A percentile compares a stretch with the other conserved stretches of the same genome.
Conservation (phyloP, 1,140 invertebrate genomes). For the Cyclina sinensis region DNA sequence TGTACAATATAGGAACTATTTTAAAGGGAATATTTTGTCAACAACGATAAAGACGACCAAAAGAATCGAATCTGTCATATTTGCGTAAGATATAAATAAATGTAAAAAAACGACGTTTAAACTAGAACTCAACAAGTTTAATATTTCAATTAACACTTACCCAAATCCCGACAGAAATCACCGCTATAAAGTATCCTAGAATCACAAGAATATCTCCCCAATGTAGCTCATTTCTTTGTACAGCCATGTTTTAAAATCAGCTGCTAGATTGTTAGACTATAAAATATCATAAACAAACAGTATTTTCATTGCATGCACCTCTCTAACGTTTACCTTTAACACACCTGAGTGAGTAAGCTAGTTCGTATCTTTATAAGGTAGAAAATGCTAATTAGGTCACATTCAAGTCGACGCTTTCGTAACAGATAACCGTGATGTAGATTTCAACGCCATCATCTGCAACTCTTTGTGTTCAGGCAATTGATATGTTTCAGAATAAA, state of each 20-base stretch:
- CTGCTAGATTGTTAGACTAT: slow-evolving; percentile 28
- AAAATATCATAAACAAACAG: neutral
- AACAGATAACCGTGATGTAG: neutral
- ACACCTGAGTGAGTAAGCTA: neutral
- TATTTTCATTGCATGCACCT: neutral
- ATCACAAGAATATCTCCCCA: slow-evolving; percentile 46
- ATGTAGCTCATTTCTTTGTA: slow-evolving; percentile 34
- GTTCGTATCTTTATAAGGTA: neutral
- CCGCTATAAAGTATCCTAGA: slow-evolving; percentile 41
- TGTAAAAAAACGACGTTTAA: no score
- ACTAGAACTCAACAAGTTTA: no score
- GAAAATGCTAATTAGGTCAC: neutral
- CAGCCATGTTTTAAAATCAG: slow-evolving; percentile 2
- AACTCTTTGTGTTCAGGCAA: no score
- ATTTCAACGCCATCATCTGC: no score
- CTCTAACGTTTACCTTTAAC: neutral
- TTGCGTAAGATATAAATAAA: no score
- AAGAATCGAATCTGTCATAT: no score
- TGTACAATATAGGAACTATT: no score
- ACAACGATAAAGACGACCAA: no score
- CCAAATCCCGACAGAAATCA: slow-evolving; percentile 44
- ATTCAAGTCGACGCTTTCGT: no score
- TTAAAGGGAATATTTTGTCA: no score
- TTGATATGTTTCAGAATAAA: no score
- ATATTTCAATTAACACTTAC: no score